These are phyloP conservation scores for Crotophaga sulcirostris DNA, from an alignment of 2,113 vertebrate species.

Conservation along the genomic window DNA sequence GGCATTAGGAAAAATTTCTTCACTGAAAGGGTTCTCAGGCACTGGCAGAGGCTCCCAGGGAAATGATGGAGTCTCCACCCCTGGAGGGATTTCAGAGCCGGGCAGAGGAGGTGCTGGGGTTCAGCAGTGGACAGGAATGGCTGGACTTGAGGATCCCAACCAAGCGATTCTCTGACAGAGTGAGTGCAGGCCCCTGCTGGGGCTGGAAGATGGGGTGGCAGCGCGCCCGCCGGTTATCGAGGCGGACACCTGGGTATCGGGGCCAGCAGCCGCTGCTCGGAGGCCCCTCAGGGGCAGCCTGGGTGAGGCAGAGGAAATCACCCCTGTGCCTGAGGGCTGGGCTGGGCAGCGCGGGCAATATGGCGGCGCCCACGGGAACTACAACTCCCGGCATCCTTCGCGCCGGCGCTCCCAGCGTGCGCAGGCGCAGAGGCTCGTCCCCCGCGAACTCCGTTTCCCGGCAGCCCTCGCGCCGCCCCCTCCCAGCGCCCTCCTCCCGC, in stretches of 20 bases:
- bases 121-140: too few species aligned
- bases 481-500: too few species aligned
- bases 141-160: too few species aligned
- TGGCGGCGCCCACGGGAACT: accelerated
- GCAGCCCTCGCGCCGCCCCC: neutral
- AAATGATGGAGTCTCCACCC: too few species aligned
- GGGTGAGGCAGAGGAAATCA: too few species aligned
- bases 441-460: slow-evolving; percentile 50
- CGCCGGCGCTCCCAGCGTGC: accelerated
- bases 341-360: accelerated
- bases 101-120: too few species aligned
- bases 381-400: neutral
- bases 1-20: too few species aligned
- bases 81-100: too few species aligned
- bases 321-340: too few species aligned
- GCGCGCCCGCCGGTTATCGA: neutral
- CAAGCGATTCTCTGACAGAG: too few species aligned
- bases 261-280: neutral
- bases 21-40: too few species aligned
- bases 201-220: neutral
- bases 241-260: neutral
- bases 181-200: neutral
- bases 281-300: neutral
- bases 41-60: too few species aligned
- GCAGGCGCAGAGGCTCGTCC: neutral